These are phyloP conservation scores for Arge pagana DNA, from an alignment of 2,888 invertebrate species.

Conservation along the genomic window DNA sequence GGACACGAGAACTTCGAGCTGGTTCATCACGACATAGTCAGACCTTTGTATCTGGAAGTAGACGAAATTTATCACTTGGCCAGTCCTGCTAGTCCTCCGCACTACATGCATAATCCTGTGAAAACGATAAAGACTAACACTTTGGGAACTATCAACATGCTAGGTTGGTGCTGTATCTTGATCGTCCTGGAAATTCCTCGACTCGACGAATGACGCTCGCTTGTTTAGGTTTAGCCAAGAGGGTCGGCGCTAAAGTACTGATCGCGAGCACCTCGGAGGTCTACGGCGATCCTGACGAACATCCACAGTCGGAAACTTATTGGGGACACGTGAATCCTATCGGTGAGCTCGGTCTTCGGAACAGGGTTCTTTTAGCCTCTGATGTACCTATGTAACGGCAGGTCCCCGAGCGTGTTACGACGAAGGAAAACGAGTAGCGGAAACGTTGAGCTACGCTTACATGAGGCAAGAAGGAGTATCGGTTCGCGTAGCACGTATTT, in stretches of 20 bases:
- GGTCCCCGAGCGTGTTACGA: slow-evolving; percentile 97
- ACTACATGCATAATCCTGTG: slow-evolving; percentile 99
- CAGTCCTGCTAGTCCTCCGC: slow-evolving; percentile 98
- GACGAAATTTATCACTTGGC: slow-evolving; percentile 98
- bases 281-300: slow-evolving; percentile 97
- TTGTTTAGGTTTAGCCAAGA: slow-evolving; percentile 80
- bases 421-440: slow-evolving; percentile 98
- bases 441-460: slow-evolving; percentile 95
- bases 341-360: too few species aligned
- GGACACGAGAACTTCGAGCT: slow-evolving; percentile 99
- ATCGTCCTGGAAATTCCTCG: too few species aligned
- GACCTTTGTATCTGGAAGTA: slow-evolving; percentile 96
- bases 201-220: not conserved
- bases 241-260: slow-evolving; percentile 89
- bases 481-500: slow-evolving; percentile 95
- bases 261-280: slow-evolving; percentile 99
- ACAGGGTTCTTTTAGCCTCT: too few species aligned
- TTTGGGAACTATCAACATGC: slow-evolving; percentile 91
- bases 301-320: slow-evolving; percentile 97
- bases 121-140: slow-evolving; percentile 99
- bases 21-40: slow-evolving; percentile 98
- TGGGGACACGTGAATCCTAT: slow-evolving; percentile 99
- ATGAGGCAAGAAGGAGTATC: slow-evolving; percentile 95
- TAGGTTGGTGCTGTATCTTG: slow-evolving; percentile 65
- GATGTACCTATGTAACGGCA: too few species aligned